A percentile compares a stretch with the other conserved stretches of the same genome.
These are phyloP conservation scores for Spinus olivaceus DNA, from an alignment of 2,797 vertebrate genomes.

Conservation along the genomic window DNA sequence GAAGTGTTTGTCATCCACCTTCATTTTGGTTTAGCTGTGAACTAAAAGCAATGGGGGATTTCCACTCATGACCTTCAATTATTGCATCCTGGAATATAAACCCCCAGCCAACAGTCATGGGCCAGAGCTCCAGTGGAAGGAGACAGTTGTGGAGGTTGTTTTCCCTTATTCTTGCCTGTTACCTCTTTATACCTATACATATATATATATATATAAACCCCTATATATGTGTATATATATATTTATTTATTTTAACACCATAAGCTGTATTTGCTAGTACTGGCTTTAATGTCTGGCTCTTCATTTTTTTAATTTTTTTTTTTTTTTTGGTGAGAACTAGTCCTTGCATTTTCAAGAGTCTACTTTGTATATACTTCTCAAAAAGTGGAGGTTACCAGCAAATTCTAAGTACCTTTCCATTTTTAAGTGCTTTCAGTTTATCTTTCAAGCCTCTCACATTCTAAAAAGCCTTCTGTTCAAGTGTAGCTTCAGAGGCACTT, in stretches of 20 bases:
- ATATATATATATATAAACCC: background rate
- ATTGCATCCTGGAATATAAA: slow-evolving; percentile 1
- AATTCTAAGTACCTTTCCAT: background rate
- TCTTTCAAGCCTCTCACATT: background rate
- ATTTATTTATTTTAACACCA: background rate
- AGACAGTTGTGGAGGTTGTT: background rate
- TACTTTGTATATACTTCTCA: background rate
- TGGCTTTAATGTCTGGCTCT: background rate
- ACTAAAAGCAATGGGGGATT: slow-evolving; percentile 44
- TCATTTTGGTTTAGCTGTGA: slow-evolving; percentile 39
- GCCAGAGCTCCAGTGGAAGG: background rate
- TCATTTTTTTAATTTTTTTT: background rate
- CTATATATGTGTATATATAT: background rate
- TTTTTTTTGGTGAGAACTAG: background rate
- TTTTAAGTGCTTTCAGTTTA: background rate
- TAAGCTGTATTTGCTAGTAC: background rate
- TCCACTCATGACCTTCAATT: slow-evolving; percentile 39
- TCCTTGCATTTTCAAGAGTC: background rate
- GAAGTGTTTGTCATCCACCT: slow-evolving; percentile 16
- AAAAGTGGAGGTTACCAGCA: background rate
- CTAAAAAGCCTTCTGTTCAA: background rate
- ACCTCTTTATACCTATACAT: background rate
- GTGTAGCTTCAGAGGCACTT: background rate
- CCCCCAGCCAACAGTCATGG: background rate
- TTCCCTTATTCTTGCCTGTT: background rate